Percentiles rank a stretch among this genome's conserved stretches.
phyloP scores from a whole-genome alignment of 2,113 vertebrate genomes.

The Nanger granti region DNA sequence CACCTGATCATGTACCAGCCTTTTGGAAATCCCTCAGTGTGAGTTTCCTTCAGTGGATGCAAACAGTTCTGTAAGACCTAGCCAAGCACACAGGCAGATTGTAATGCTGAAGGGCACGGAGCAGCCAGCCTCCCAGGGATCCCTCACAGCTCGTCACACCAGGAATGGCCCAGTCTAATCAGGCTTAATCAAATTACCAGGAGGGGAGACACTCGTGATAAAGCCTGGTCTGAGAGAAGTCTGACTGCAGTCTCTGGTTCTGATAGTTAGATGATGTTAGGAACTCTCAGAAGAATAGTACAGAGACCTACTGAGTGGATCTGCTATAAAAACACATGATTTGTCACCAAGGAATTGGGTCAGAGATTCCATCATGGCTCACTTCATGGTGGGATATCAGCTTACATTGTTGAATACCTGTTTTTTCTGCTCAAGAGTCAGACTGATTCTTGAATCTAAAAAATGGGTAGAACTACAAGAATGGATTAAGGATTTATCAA shows the following conservation, averaged over 20 bases:
- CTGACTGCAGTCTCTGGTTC: neutral
- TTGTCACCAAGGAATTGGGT: neutral
- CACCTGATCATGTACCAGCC: neutral
- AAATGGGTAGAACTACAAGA: neutral
- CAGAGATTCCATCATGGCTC: neutral
- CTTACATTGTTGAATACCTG: neutral
- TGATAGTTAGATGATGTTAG: neutral
- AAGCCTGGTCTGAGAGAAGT: neutral
- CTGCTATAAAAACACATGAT: neutral
- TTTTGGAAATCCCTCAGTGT: neutral
- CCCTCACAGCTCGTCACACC: neutral
- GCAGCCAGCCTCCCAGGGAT: neutral
- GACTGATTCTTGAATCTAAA: neutral
- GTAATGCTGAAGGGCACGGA: neutral
- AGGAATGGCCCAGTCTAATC: neutral
- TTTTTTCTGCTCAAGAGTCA: neutral
- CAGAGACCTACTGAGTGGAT: neutral
- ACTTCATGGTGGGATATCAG: neutral
- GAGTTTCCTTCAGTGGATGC: neutral
- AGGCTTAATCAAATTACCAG: neutral
- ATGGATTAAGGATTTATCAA: neutral
- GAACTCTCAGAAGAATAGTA: neutral
- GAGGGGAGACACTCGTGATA: neutral
- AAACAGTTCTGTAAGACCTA: neutral
- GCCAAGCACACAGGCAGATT: neutral